These are phyloP conservation scores for Mastomys natalensis DNA, from an alignment of 2,113 vertebrate species.

Conservation along the genomic window DNA sequence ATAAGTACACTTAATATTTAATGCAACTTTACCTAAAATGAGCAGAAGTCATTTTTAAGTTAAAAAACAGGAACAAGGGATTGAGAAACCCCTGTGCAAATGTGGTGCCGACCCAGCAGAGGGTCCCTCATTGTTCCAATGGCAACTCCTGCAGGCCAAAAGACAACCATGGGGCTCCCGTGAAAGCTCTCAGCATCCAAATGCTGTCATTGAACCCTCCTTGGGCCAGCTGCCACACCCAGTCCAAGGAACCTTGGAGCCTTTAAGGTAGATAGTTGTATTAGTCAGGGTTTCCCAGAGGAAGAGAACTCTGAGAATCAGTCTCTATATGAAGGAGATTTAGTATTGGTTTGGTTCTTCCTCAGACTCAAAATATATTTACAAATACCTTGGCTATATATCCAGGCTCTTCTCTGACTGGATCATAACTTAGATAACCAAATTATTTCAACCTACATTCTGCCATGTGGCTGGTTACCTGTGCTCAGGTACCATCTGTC, in stretches of 20 bases:
- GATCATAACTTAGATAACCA: too few relatives aligned
- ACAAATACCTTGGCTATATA: too few relatives aligned
- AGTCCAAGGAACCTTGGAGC: too few relatives aligned
- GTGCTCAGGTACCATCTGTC: too few relatives aligned
- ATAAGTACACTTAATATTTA: background rate
- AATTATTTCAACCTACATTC: too few relatives aligned
- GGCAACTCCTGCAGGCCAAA: background rate
- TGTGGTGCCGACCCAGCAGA: background rate
- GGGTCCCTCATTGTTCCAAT: background rate
- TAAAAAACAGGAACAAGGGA: background rate
- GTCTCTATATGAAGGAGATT: background rate
- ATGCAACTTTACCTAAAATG: background rate
- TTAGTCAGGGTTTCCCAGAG: background rate
- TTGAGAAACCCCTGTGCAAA: background rate
- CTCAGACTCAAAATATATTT: too few relatives aligned
- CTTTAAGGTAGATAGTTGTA: background rate
- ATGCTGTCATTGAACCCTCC: background rate
- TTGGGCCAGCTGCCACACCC: background rate
- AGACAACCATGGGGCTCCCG: background rate
- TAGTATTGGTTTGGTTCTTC: too few relatives aligned
- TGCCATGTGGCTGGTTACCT: too few relatives aligned
- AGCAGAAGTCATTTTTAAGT: background rate
- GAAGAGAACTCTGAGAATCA: background rate
- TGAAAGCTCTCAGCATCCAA: background rate
- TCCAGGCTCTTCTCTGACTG: too few relatives aligned